Base-by-base conservation (phyloP, 2,113 vertebrate species). In the Ovibos moschatus region DNA sequence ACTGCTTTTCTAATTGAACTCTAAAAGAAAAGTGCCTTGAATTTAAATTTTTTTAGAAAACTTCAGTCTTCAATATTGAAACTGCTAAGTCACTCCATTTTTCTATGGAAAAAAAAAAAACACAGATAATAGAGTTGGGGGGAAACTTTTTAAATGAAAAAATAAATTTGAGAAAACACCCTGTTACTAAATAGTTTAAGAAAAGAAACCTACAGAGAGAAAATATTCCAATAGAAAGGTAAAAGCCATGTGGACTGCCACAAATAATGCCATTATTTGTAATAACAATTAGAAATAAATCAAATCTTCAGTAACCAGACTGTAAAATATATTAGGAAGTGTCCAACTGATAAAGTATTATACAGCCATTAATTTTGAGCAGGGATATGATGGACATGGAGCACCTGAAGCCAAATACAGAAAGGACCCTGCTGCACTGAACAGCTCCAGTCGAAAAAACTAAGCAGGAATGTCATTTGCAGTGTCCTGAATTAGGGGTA, bases 51-150 rank as follows among this genome's bases (percentile, higher is more conserved):
- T 89, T 89, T 76, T n/a, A n/a, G 6, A 30, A 40, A 57, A 97
- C 30, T 96, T 98, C 87, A 97, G 92, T 96, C 94, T 97, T 97
- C 93, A 89, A 55, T 94, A 97, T 27, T 91, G 78, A 97, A 98
- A 97, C 43, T 96, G 82, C 94, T 95, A 97, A 93, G 78, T 95
- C 87, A 86, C 76, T 92, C 88, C 60, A 86, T 96, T 91, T 96
- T 96, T 82, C 67, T 60, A 50, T 23, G 0, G 3, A n/a, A n/a
- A n/a, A 27, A 79, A 36, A 84, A 85, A n/a, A 57, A 17, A 67
- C n/a, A 27, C 17, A 1, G 16, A 82, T 87, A 95, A 88, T 71
- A 27, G 88, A 94, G 30, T 47, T 86, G 9, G 45, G 57, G 81
- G 45, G 3, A 36, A 60, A 58, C 6, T 25, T 83, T 36, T 83